Base-by-base conservation (phyloP, 1,140 invertebrate genomes). In the Triops cancriformis region DNA sequence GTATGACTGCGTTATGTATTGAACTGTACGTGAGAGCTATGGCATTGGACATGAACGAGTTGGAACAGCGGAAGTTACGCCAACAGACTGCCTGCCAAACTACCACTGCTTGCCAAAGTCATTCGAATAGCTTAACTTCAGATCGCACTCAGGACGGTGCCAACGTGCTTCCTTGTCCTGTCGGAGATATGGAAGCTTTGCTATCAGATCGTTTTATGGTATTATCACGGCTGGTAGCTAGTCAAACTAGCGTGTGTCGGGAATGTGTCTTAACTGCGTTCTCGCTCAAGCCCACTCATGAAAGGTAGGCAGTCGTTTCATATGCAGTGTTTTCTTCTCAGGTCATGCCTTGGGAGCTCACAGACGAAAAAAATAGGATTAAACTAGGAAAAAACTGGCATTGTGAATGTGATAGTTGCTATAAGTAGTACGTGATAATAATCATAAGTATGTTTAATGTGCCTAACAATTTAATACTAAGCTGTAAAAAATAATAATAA, bases 41-140 rank as follows among this genome's bases (percentile, higher is more conserved):
- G 75, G 91, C 90, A 5, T 88, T 89, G 7, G 91, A 92, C 81
- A 90, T 92, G 88, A 93, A 93, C 81, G 89, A 90, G 81, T 82
- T 93, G 80, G 91, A 93, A 82, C 88, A 86, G 78, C 88, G 89
- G 45, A 92, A 92, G 83, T 82, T 85, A 1, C 87, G 87, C 26
- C 83, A 83, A 5, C 85, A 89, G 77, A 85, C 85, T 64, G 86
- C 87, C 26, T 87, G 87, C 81, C 28, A 45, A 41, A 28, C 14
- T 18, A 72, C 14, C 28, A 31, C 10, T 26, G 23, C 75, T 28
- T 64, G 51, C 51, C 51, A 64, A 64, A 64, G 51, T 64, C 51
- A 18, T n/a, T 23, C 43, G n/a, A 41, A 74, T 41, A 45, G n/a
- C n/a, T 26, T 74, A n/a, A 74, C 43, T n/a, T 14, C 43, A 41